Evolutionary conservation across 2,797 vertebrate genomes (phyloP), one percentile per base, ranked within the genome.

Genomic region (Alauda arvensis): DNA sequence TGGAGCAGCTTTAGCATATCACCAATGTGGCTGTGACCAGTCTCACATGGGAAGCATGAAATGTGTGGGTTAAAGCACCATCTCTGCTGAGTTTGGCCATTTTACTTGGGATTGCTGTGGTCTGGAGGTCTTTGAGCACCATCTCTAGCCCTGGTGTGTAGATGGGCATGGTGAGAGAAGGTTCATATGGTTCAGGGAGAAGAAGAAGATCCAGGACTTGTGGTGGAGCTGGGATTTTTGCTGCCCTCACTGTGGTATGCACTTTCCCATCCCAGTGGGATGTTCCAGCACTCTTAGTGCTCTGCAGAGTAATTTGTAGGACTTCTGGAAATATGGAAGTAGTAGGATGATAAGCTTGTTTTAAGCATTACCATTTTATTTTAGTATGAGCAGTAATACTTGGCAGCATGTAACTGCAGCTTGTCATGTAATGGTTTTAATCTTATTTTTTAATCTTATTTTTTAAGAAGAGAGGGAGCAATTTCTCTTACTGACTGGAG

Each of bases 401-500:
- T 92, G 91, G 77, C n/a, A 14, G 84, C 0, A 0, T 87, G 60
- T 59, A 72, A 69, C 70, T 5, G 0, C 68, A 85, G 71, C 70
- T 91, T 78, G 86, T 91, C 92, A 37, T 88, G 52, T 90, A 88
- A 75, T 90, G 86, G 72, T 37, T 94, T 91, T 94, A 93, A 93
- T 91, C 89, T 86, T 88, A 88, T 94, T 95, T 94, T 93, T 91
- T 74, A 74, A 82, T 91, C 89, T 86, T 88, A 88, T 94, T 95
- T 94, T 93, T 91, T 74, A 74, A 79, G 88, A 90, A 48, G 88
- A 89, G 83, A 81, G 87, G 83, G 65, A 70, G 37, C 78, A 48
- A 46, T 55, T 82, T 94, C 90, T 81, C 71, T 67, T 53, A 76
- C 42, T 65, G 85, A 77, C 77, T 91, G 75, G 45, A 94, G 80